Conservation (phyloP, 2,797 vertebrate species). For the Mormyrus hasselquistii region DNA sequence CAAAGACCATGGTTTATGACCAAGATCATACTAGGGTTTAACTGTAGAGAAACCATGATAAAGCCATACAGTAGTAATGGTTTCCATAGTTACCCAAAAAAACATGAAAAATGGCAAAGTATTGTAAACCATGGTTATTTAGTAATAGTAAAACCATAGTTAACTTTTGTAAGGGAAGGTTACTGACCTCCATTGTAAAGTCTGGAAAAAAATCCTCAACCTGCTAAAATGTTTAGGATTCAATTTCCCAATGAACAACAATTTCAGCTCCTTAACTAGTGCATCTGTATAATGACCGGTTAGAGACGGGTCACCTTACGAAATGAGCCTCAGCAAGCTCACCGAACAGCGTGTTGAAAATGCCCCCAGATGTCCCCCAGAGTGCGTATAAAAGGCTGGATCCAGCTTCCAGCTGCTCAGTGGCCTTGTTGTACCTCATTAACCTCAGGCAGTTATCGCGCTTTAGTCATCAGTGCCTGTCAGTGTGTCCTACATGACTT, state of each 20-base stretch:
- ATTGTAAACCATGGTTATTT: too few relatives aligned
- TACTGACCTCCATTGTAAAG: neutral
- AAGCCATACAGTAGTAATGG: too few relatives aligned
- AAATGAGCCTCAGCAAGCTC: neutral
- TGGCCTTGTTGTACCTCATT: neutral
- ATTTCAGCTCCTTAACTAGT: neutral
- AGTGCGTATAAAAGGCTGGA: neutral
- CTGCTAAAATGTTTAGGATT: neutral
- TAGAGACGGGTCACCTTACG: neutral
- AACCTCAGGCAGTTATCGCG: neutral
- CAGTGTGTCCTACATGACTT: neutral
- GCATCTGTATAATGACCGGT: neutral
- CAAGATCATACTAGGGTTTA: too few relatives aligned
- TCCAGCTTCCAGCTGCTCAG: neutral
- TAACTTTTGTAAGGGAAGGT: neutral
- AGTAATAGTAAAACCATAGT: too few relatives aligned
- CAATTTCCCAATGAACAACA: neutral
- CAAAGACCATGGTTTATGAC: too few relatives aligned
- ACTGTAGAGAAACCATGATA: too few relatives aligned
- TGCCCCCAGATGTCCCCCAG: neutral
- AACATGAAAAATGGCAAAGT: too few relatives aligned
- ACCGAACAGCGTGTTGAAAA: neutral
- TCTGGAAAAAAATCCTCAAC: neutral
- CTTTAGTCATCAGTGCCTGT: neutral
- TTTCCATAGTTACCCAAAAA: too few relatives aligned